Evolutionary conservation across 1,140 invertebrate species (phyloP).

Genomic region (Cardiocondyla obscurior): DNA sequence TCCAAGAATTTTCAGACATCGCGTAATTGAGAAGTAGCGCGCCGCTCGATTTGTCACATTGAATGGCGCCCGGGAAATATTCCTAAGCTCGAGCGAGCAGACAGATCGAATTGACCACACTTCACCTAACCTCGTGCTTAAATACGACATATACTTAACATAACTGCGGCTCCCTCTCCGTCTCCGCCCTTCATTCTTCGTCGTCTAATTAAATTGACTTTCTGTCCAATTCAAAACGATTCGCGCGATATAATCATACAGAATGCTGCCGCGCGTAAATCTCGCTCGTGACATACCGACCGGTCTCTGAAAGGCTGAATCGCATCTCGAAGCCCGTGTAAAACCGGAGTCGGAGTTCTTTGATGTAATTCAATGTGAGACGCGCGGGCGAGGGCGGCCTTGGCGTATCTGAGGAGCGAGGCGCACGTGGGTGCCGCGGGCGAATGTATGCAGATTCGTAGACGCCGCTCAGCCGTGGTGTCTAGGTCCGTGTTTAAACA

Average conservation of each 20-base stretch:
- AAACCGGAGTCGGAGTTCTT: conserved; percentile 29
- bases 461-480: conserved; percentile 56
- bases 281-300: neutral
- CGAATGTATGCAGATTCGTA: conserved; percentile 64
- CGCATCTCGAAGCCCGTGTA: conserved; percentile 2
- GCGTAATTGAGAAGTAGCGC: conserved; percentile 27
- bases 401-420: conserved; percentile 2
- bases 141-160: neutral
- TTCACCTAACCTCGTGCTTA: neutral
- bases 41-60: conserved; percentile 33
- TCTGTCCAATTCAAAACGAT: neutral
- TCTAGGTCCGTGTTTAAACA: conserved; percentile 69
- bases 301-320: conserved; percentile 17
- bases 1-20: conserved; percentile 48
- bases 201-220: neutral
- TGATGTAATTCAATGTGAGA: conserved; percentile 46
- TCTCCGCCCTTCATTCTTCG: neutral
- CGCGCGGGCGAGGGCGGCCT: neutral
- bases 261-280: neutral
- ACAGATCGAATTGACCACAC: neutral
- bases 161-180: neutral
- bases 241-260: conserved; percentile 5
- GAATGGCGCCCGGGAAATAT: neutral
- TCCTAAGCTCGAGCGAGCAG: neutral
- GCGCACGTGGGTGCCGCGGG: conserved; percentile 11